A percentile compares a stretch with the other conserved stretches of the same genome.
phyloP scores from a whole-genome alignment of 2,888 invertebrate genomes.

The Ectobius pallidus region DNA sequence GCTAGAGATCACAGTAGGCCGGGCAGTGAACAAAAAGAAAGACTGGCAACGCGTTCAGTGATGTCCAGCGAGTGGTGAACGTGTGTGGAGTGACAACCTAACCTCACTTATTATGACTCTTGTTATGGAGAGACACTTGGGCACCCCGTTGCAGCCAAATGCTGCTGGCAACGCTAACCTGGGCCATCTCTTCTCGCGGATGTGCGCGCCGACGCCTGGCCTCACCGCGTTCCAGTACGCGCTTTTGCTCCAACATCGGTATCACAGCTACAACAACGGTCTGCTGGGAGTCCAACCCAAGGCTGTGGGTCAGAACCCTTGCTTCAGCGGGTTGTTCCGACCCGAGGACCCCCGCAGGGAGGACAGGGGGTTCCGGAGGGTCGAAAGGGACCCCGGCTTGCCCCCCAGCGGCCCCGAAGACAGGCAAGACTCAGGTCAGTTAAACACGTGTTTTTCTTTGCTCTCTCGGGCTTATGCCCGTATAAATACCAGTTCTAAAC shows the following conservation, averaged over 20 bases:
- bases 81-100: too few species aligned
- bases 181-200: background rate
- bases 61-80: too few species aligned
- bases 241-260: slow-evolving; percentile 39
- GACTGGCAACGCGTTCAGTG: too few species aligned
- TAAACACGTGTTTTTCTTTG: background rate
- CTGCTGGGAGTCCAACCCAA: background rate
- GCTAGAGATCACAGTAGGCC: background rate
- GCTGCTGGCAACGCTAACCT: background rate
- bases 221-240: slow-evolving; percentile 43
- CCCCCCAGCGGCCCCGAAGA: slow-evolving; percentile 12
- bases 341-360: background rate
- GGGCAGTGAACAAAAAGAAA: background rate
- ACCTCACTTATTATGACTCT: slow-evolving; percentile 36
- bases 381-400: background rate
- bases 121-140: slow-evolving; percentile 43
- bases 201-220: slow-evolving; percentile 30
- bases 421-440: slow-evolving; percentile 24
- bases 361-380: slow-evolving; percentile 9
- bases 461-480: too few species aligned
- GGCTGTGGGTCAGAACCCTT: background rate
- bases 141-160: slow-evolving; percentile 45
- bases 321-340: slow-evolving; percentile 13
- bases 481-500: too few species aligned
- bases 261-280: slow-evolving; percentile 33